These are phyloP conservation scores for Drosophila paramelanica DNA, from an alignment of 2,888 invertebrate genomes.

Conservation along the genomic window DNA sequence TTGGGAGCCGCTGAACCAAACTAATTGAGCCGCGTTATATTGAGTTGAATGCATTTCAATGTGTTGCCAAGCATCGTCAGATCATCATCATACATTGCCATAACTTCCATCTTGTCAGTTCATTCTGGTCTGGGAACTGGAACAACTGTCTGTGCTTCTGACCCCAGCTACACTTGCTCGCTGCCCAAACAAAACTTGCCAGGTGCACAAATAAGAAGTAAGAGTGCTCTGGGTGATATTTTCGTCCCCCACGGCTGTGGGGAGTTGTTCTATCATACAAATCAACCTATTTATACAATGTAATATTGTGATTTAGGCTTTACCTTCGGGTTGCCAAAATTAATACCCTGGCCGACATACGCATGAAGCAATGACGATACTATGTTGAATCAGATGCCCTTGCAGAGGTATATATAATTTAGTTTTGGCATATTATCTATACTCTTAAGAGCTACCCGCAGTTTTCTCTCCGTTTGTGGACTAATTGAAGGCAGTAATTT, in stretches of 20 bases:
- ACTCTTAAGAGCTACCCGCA: too few species aligned
- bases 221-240: conserved; percentile 4
- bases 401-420: too few species aligned
- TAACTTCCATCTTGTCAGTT: conserved; percentile 42
- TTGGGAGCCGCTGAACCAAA: conserved; percentile 84
- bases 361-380: too few species aligned
- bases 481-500: too few species aligned
- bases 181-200: conserved; percentile 20
- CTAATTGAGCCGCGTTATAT: conserved; percentile 85
- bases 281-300: too few species aligned
- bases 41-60: conserved; percentile 85
- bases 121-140: conserved; percentile 58
- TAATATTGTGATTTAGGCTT: too few species aligned
- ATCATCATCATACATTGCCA: conserved; percentile 37
- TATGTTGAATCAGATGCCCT: too few species aligned
- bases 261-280: not conserved
- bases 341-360: too few species aligned
- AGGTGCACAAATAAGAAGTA: conserved; percentile 11
- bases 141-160: conserved; percentile 56
- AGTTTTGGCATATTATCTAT: too few species aligned
- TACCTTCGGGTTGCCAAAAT: too few species aligned
- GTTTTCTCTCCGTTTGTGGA: too few species aligned
- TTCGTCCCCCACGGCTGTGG: not conserved
- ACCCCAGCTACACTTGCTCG: conserved; percentile 27
- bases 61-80: conserved; percentile 71